Base-by-base conservation (phyloP, 2,113 vertebrate species). In the Steatornis caripensis region DNA sequence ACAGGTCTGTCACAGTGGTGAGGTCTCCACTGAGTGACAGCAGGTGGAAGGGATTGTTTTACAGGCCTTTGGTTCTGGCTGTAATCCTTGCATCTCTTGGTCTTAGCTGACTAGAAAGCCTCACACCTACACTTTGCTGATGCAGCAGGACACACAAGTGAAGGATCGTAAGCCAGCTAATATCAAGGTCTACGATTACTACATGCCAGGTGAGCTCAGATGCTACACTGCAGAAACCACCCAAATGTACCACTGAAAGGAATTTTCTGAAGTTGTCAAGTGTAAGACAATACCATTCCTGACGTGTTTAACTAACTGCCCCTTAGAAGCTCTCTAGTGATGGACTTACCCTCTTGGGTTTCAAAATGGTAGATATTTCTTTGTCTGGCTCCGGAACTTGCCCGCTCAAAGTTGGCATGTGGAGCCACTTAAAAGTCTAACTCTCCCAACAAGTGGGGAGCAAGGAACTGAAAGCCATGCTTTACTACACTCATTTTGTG, bases 181-280 rank as follows among this genome's bases (percentile, higher is more conserved):
- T 74, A 89, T 98, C 90, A 98, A 97, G 96, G 93, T 99, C 90
- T 99, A 98, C 0, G 98, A 98, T 78, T 99, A 99, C 96, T 99
- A 99, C 95, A 98, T 99, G 97, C 98, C 98, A 68, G 98, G 98
- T 99, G 94, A 97, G 97, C 6, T 78, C 43, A 82, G 77, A 48
- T 72, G 32, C 37, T 89, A 17, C 36, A 41, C 58, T 77, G 27
- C 53, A 80, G 45, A 91, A 83, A 68, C 7, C 9, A 21, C 36
- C 30, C 24, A 82, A 66, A 46, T 13, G 10, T 43, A 64, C 14
- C 23, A 45, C 30, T 36, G 15, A 75, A 90, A 72, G 45, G 22
- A 36, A 54, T 65, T 24, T 65, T 62, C 58, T 81, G 21, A 43
- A 66, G 41, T 22, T 57, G 5, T 34, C 43, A 49, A n/a, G 18